Percentiles rank a stretch among this genome's conserved stretches.
Conservation (phyloP, 2,797 vertebrate genomes). For the Lagocephalus sceleratus region DNA sequence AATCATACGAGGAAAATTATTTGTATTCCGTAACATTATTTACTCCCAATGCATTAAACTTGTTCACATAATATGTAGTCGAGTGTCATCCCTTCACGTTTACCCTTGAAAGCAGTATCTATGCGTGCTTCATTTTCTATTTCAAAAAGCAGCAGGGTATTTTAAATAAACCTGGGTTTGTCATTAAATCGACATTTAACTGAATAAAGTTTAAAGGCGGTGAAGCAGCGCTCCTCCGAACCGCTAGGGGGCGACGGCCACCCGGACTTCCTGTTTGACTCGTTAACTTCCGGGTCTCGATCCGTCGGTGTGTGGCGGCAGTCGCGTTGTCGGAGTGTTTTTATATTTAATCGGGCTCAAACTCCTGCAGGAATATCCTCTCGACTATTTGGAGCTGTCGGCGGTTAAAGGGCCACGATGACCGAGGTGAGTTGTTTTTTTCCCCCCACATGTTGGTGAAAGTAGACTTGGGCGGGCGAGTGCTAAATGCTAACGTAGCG, state of each 20-base stretch:
- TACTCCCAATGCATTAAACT: too few species aligned
- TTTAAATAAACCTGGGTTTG: too few species aligned
- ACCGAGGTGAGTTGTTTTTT: constrained; percentile 55
- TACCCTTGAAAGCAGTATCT: too few species aligned
- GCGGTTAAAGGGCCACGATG: constrained; percentile 35
- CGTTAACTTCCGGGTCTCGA: constrained; percentile 52
- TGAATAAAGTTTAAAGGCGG: too few species aligned
- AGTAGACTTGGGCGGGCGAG: neutral
- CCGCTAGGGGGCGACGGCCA: constrained; percentile 16
- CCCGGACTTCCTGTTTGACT: accelerated
- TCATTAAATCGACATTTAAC: too few species aligned
- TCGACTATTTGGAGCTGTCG: accelerated
- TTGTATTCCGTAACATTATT: too few species aligned
- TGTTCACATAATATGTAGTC: too few species aligned
- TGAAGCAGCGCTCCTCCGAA: neutral
- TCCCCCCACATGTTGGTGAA: neutral
- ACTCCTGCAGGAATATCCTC: neutral
- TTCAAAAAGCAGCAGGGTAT: too few species aligned
- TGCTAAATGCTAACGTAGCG: constrained; percentile 34
- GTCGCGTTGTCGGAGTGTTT: constrained; percentile 19
- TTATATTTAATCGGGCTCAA: neutral
- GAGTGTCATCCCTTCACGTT: too few species aligned
- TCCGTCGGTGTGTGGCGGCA: neutral
- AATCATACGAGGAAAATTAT: too few species aligned
- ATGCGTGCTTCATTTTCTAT: too few species aligned